Base-by-base conservation (phyloP, 2,113 vertebrate species). In the Struthio camelus region DNA sequence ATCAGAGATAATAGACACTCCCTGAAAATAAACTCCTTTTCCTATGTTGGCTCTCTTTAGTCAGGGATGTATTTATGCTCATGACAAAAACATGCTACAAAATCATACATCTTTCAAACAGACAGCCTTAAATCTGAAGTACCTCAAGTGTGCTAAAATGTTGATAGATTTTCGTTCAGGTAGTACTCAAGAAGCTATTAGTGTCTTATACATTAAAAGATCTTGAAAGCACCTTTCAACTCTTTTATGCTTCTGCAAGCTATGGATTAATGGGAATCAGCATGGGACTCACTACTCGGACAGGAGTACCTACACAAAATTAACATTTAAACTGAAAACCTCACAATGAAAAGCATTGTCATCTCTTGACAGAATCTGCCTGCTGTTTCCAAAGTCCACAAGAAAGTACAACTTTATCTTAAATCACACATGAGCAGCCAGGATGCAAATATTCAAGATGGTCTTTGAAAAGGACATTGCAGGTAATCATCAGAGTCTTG, bases 201-300 rank as follows among this genome's bases (percentile, higher is more conserved):
- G 28, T 28, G 88, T 32, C 24, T 87, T 82, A 16, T 11, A 44
- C 10, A 40, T 71, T 50, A 76, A 80, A 89, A 83, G 64, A 80
- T 51, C 27, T 25, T 88, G 50, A 96, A 92, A 92, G 15, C 12
- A 71, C 10, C 46, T 96, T 93, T 92, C 22, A 93, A 85, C 56
- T 65, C 75, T 64, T 36, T 65, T 46, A 54, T 65, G 38, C 11
- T 85, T 89, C 56, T 81, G 34, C 61, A 79, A 94, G 38, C 14
- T 85, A 72, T 65, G 46, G 75, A 87, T 89, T 91, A 92, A 85
- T 81, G n/a, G 24, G 46, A 91, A 80, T 78, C 54, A 78, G 58
- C 82, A 62, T 28, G 40, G 36, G 50, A 85, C 58, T 80, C 85
- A 14, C 27, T 58, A 40, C 34, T 44, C 30, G 64, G 30, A 46